Evolutionary conservation across 2,797 vertebrate species (phyloP), one percentile per base, ranked within the genome.

Genomic region (Sebastes steindachneri): DNA sequence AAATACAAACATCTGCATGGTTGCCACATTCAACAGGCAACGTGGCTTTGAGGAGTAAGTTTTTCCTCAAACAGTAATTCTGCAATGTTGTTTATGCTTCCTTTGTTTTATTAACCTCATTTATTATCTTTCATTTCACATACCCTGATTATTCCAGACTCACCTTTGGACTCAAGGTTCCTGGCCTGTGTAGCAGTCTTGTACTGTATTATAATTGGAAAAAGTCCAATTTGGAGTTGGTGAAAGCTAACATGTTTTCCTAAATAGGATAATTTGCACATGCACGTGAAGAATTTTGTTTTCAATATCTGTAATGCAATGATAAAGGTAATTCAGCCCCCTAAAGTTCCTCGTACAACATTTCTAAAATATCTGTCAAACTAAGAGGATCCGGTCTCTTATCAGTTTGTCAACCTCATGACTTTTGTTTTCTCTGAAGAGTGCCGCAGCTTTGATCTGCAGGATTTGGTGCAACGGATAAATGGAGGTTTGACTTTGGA

Each of bases 401-500:
- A 29, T 83, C 59, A 76, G n/a, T 63, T 35, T 63, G 76, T 73
- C 68, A 63, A 53, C 59, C 64, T 26, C 64, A 0, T 73, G 75
- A 73, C 62, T 66, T 68, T 17, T 26, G 21, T 59, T 62, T 41
- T 14, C 63, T 85, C 53, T 85, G 60, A 80, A 73, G 23, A 10
- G 9, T 67, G 55, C 35, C 1, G 15, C 63, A 67, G 77, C 60
- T 77, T 73, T 71, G 31, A 51, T 17, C 55, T 48, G 37, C 19
- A 33, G 64, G 73, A 53, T 72, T 65, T 63, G 68, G 35, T 68
- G 71, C 29, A 2, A 11, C 19, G 4, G 17, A 73, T 68, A 73
- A 84, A 76, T 33, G 51, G 67, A 75, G 10, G 68, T 86, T 79
- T 83, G 83, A 81, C 80, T 86, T 72, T 48, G 65, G 68, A 77